phyloP scores from a whole-genome alignment of 1,140 invertebrate species.

The Prorops nasuta region DNA sequence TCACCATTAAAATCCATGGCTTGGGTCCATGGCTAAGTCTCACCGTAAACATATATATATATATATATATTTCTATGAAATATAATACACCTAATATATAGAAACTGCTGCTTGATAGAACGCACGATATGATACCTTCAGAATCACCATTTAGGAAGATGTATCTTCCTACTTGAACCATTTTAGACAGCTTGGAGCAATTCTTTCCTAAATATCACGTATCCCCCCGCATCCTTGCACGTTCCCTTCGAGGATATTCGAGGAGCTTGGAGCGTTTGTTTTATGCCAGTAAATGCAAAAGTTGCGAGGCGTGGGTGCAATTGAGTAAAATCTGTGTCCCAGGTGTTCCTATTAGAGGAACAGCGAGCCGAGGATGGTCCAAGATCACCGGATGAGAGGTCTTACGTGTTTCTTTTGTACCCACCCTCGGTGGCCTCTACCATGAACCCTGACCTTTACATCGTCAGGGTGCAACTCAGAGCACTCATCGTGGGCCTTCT shows the following conservation, averaged over 20 bases:
- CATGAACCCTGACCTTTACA: conserved; percentile 76
- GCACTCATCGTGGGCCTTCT: conserved; percentile 83
- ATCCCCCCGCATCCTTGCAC: too few species aligned
- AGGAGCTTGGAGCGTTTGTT: too few species aligned
- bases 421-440: conserved; percentile 71
- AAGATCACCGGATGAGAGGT: conserved; percentile 67
- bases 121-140: too few species aligned
- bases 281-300: too few species aligned
- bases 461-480: conserved; percentile 79
- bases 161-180: too few species aligned
- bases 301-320: too few species aligned
- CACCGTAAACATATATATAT: conserved; percentile 29
- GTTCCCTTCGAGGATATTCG: too few species aligned
- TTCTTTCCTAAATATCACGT: too few species aligned
- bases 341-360: conserved; percentile 70
- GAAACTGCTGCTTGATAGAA: conserved; percentile 44
- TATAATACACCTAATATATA: conserved; percentile 28
- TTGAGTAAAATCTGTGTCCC: too few species aligned
- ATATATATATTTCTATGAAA: too few species aligned
- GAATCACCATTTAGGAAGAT: too few species aligned
- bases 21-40: conserved; percentile 48
- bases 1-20: conserved; percentile 53
- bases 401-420: conserved; percentile 88
- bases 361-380: conserved; percentile 52
- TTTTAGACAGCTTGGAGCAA: too few species aligned